These are phyloP conservation scores for Yponomeuta evonymella DNA, from an alignment of 2,888 invertebrate species.

Conservation along the genomic window DNA sequence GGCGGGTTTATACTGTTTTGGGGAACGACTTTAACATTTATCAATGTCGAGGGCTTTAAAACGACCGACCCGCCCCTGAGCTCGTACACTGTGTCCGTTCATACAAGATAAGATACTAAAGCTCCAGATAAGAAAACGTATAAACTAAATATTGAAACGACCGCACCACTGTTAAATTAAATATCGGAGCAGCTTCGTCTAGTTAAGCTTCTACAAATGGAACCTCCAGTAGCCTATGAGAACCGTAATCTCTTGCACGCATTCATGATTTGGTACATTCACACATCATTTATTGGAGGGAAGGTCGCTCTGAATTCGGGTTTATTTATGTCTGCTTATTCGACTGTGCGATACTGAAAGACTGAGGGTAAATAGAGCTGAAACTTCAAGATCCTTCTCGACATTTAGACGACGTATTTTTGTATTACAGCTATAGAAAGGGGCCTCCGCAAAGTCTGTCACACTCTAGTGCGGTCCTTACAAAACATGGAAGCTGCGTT, in stretches of 20 bases:
- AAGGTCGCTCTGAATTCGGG: not conserved
- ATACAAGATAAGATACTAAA: too few relatives aligned
- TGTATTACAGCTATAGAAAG: too few relatives aligned
- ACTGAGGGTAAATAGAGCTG: not conserved
- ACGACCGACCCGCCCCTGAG: constrained; percentile 37
- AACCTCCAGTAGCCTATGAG: not conserved
- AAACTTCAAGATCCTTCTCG: not conserved
- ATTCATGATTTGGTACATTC: not conserved
- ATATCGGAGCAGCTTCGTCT: too few relatives aligned
- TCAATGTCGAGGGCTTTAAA: constrained; percentile 56
- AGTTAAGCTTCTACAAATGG: too few relatives aligned
- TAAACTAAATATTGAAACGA: too few relatives aligned
- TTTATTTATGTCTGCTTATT: not conserved
- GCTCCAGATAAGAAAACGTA: too few relatives aligned
- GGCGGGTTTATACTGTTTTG: constrained; percentile 40
- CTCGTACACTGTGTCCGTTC: not conserved
- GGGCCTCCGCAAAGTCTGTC: too few relatives aligned
- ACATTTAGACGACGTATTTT: not conserved
- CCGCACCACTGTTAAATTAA: too few relatives aligned
- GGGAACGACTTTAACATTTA: constrained; percentile 64
- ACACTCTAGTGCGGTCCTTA: too few relatives aligned
- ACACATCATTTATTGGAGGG: constrained; percentile 1
- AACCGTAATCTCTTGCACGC: not conserved
- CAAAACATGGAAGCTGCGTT: too few relatives aligned
- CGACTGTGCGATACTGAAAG: not conserved